Percentiles rank a stretch among this genome's conserved stretches.
Evolutionary conservation across 2,113 vertebrate genomes (phyloP).

Genomic region (Cricetomys ansorgei): DNA sequence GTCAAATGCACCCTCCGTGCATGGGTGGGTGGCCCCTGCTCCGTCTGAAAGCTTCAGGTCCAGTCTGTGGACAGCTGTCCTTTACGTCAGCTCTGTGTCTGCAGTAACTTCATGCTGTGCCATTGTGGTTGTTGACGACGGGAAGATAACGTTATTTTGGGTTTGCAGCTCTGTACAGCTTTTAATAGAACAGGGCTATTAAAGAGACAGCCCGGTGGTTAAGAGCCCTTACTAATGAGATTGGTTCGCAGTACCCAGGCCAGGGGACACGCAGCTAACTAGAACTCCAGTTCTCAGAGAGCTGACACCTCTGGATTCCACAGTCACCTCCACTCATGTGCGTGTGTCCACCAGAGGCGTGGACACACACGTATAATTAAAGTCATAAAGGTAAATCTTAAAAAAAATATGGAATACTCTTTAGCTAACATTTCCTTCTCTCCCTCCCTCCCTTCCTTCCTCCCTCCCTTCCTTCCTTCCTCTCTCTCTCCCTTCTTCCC

Average conservation of each 20-base stretch:
- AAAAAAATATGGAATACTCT: background rate
- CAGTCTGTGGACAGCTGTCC: accelerated
- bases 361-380: background rate
- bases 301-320: background rate
- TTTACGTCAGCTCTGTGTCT: background rate
- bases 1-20: background rate
- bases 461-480: accelerated
- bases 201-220: background rate
- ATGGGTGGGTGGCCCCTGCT: too few species aligned
- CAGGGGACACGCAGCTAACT: background rate
- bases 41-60: background rate
- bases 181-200: background rate
- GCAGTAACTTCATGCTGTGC: background rate
- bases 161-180: background rate
- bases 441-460: background rate
- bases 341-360: background rate
- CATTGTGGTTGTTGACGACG: background rate
- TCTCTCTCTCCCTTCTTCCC: accelerated
- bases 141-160: background rate
- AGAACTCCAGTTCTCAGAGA: background rate
- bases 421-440: background rate
- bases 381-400: background rate
- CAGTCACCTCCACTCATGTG: background rate
- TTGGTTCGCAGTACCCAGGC: too few species aligned
- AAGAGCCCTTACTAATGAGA: background rate